These are phyloP conservation scores for Pissodes strobi DNA, from an alignment of 1,140 invertebrate genomes.

Conservation along the genomic window DNA sequence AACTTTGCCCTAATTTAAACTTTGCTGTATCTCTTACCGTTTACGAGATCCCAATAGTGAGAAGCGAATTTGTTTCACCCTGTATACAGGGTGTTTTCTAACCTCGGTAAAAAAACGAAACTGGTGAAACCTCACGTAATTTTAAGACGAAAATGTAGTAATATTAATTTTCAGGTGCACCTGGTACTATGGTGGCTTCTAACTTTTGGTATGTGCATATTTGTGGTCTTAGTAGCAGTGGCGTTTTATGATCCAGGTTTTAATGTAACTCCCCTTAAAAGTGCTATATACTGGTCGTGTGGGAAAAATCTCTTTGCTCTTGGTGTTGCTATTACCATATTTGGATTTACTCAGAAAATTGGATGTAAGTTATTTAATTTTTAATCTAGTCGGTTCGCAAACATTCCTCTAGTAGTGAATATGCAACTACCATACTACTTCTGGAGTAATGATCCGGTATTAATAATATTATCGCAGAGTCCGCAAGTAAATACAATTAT, in stretches of 20 bases:
- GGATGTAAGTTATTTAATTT: conserved; percentile 41
- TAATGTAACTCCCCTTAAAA: conserved; percentile 26
- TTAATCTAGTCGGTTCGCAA: not conserved
- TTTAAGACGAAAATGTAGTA: too few species aligned
- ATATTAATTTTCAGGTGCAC: conserved; percentile 44
- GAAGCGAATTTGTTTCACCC: too few species aligned
- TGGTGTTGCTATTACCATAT: conserved; percentile 38
- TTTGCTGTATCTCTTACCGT: too few species aligned
- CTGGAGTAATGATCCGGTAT: too few species aligned
- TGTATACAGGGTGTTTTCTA: too few species aligned
- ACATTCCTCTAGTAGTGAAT: not conserved
- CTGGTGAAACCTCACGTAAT: too few species aligned
- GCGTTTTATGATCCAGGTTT: conserved; percentile 36
- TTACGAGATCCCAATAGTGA: too few species aligned
- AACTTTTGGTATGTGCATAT: conserved; percentile 34
- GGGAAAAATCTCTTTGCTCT: conserved; percentile 44
- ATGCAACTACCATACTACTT: too few species aligned
- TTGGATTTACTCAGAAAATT: conserved; percentile 42
- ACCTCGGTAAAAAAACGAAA: too few species aligned
- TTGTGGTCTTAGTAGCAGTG: conserved; percentile 39
- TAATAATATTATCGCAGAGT: too few species aligned
- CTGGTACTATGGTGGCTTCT: conserved; percentile 41
- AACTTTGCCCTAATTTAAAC: too few species aligned
- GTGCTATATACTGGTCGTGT: conserved; percentile 43
- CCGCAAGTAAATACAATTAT: too few species aligned